These are phyloP conservation scores for Microctonus hyperodae DNA, from an alignment of 2,888 invertebrate species.

Conservation along the genomic window DNA sequence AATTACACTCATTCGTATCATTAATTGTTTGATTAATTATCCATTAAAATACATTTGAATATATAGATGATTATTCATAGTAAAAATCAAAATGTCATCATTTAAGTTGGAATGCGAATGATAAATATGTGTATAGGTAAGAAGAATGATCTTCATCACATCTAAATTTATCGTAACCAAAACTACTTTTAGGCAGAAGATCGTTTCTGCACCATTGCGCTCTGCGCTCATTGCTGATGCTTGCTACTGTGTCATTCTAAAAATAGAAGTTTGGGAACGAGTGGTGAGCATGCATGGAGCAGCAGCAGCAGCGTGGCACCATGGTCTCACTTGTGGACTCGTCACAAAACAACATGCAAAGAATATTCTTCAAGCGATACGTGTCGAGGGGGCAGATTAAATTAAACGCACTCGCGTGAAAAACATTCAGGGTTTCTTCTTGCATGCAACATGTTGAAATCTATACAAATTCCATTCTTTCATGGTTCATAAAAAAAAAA, in stretches of 20 bases:
- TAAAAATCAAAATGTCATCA: not conserved
- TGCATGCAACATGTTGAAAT: not conserved
- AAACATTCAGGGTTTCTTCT: conserved; percentile 19
- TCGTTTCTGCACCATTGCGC: conserved; percentile 36
- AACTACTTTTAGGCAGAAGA: conserved; percentile 50
- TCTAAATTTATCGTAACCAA: not conserved
- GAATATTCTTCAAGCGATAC: conserved; percentile 45
- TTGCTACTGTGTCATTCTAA: conserved; percentile 61
- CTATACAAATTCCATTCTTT: not conserved
- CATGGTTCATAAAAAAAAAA: not conserved
- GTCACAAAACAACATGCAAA: conserved; percentile 8
- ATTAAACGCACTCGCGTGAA: conserved; percentile 45
- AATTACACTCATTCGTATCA: too few species aligned
- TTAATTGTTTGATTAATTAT: too few species aligned
- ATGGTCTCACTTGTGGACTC: not conserved
- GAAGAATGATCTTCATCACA: not conserved
- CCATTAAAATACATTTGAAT: not conserved
- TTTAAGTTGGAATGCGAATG: not conserved
- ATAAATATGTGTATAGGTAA: not conserved
- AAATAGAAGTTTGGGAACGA: conserved; percentile 48
- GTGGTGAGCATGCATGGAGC: conserved; percentile 21
- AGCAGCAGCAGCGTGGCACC: conserved; percentile 19
- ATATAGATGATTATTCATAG: not conserved
- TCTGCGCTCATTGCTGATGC: conserved; percentile 53
- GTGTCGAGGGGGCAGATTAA: conserved; percentile 40